Evolutionary conservation across 2,888 invertebrate genomes (phyloP).

Genomic region (Alentia gelatinosa): DNA sequence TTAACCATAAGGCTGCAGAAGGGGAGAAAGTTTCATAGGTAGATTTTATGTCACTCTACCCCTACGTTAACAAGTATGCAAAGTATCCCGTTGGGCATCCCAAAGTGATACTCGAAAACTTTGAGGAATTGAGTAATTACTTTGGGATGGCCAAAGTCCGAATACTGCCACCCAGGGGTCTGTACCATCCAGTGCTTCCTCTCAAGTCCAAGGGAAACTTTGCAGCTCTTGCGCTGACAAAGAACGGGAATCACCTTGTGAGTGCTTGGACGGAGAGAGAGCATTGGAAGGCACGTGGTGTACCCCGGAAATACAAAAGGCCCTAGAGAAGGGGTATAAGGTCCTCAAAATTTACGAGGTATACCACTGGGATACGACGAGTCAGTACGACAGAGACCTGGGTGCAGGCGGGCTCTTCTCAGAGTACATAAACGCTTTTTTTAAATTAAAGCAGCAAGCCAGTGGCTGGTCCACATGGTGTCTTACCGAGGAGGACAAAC

Average conservation of each 20-base stretch:
- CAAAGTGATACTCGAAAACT: constrained; percentile 67
- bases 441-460: constrained; percentile 63
- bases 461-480: constrained; percentile 63
- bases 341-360: constrained; percentile 74
- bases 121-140: constrained; percentile 64
- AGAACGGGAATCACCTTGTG: constrained; percentile 68
- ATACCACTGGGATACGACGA: constrained; percentile 72
- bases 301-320: constrained; percentile 74
- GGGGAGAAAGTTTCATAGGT: constrained; percentile 67
- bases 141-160: neutral
- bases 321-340: constrained; percentile 72
- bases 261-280: constrained; percentile 70
- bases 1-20: constrained; percentile 63
- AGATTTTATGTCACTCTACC: constrained; percentile 69
- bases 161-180: neutral
- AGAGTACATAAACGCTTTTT: constrained; percentile 68
- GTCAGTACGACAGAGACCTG: constrained; percentile 61
- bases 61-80: constrained; percentile 67
- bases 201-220: neutral
- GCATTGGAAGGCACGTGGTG: constrained; percentile 75
- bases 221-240: neutral
- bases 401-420: constrained; percentile 68
- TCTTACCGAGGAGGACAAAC: constrained; percentile 58
- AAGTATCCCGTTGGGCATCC: constrained; percentile 69
- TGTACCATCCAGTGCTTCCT: constrained; percentile 8